These are phyloP conservation scores for Urocolius indicus DNA, from an alignment of 2,113 vertebrate species.

Conservation along the genomic window DNA sequence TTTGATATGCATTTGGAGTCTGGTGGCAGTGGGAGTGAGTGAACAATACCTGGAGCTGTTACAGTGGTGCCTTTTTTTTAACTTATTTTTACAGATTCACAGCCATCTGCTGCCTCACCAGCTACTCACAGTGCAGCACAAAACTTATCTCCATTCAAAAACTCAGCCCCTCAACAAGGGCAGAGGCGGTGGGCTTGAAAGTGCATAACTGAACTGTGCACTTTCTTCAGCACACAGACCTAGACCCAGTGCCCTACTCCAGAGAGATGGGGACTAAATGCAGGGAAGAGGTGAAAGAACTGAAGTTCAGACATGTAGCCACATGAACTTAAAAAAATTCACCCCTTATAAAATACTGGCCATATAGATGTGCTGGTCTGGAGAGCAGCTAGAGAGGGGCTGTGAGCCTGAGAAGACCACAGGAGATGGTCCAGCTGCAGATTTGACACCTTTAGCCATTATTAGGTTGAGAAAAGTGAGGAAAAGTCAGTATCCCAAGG, in stretches of 20 bases:
- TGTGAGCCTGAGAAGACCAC: not conserved
- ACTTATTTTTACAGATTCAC: slow-evolving; percentile 16
- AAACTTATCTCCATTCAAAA: not conserved
- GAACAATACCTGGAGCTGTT: not conserved
- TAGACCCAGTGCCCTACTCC: not conserved
- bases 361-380: not conserved
- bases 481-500: not conserved
- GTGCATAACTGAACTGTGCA: not conserved
- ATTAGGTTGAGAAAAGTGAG: not conserved
- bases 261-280: accelerated
- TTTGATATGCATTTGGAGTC: not conserved
- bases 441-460: not conserved
- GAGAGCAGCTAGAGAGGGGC: not conserved
- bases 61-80: not conserved
- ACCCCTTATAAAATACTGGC: not conserved
- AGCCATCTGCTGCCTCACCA: slow-evolving; percentile 61
- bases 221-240: not conserved
- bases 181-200: not conserved
- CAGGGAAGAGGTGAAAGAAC: not conserved
- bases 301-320: not conserved
- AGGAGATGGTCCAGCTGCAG: not conserved
- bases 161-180: not conserved
- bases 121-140: not conserved
- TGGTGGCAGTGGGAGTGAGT: not conserved
- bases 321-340: not conserved